Evolutionary conservation across 2,113 vertebrate species (phyloP), one percentile per base, ranked within the genome.

Genomic region (Argyrosomus japonicus): DNA sequence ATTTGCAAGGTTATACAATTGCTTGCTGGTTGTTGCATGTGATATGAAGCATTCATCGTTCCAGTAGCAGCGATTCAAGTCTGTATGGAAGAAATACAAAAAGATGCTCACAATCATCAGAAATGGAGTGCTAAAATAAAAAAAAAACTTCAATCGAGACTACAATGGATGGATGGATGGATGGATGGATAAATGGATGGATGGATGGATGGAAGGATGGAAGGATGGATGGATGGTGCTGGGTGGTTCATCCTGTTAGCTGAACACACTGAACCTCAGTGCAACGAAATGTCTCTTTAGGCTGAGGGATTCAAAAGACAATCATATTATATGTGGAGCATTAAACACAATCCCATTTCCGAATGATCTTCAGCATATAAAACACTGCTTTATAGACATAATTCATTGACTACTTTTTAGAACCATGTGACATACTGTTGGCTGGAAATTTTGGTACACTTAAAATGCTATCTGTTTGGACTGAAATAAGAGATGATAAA

Each of bases 301-400:
- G 48, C 75, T 48, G 29, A 68, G 43, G 36, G 15, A 64, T 73
- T 73, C 54, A 54, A 47, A 7, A 73, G 9, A 79, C 79, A 83
- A 64, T 73, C 83, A 19, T 51, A 56, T 79, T 77, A 75, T 62
- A 86, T 58, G 2, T 77, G 64, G 62, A 61, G 73, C 81, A 77
- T 77, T 69, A 43, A 77, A 73, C 67, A 60, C 36, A 70, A 74
- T 82, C 64, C 14, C 25, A 60, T 71, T 87, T 65, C 45, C 11
- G 58, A 85, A 83, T 84, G 15, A 81, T 72, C 77, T 32, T 54
- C 25, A 7, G 27, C 36, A 81, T 57, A 48, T 65, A 29, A 72
- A 63, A 43, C 51, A 50, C 13, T 48, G 29, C 29, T 68, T 78
- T 50, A 50, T 10, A 60, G n/a, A 62, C 47, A 40, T 76, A 69